A percentile compares a stretch with the other conserved stretches of the same genome.
Evolutionary conservation across 1,140 invertebrate genomes (phyloP).

Genomic region (Procambarus virginalis): DNA sequence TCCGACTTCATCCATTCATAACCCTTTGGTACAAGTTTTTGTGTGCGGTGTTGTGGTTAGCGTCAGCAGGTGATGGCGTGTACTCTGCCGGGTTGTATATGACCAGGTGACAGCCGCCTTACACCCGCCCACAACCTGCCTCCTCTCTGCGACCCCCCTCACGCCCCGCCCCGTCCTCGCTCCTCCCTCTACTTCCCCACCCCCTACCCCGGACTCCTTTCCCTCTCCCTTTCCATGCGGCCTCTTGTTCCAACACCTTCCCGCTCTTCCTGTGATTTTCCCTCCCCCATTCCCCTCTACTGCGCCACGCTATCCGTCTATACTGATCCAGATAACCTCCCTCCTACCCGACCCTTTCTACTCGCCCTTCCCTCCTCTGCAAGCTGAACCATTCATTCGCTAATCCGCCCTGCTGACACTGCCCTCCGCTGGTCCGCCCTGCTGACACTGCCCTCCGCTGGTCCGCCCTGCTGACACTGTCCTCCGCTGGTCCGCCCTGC

Average conservation of each 20-base stretch:
- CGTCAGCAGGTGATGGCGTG: neutral
- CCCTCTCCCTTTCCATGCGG: neutral
- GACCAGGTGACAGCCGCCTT: neutral
- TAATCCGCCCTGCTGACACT: neutral
- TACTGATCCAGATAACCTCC: neutral
- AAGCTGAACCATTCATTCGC: neutral
- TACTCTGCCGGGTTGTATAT: neutral
- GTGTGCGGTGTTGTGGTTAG: neutral
- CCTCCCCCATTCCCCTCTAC: neutral
- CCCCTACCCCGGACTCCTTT: neutral
- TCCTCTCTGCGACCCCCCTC: neutral
- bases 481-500: too few relatives aligned
- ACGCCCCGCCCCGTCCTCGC: neutral
- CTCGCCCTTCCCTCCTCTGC: neutral
- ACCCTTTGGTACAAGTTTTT: slow-evolving; percentile 2
- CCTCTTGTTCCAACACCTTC: neutral
- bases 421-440: neutral
- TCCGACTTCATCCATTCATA: neutral
- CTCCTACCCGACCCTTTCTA: neutral
- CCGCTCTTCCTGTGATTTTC: neutral
- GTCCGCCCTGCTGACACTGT: too few relatives aligned
- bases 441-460: too few relatives aligned
- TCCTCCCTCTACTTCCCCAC: neutral
- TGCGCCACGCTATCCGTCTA: neutral
- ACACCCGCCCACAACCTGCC: neutral